Base-by-base conservation (phyloP, 1,140 invertebrate genomes). In the Macrotrachela quadricornifera region DNA sequence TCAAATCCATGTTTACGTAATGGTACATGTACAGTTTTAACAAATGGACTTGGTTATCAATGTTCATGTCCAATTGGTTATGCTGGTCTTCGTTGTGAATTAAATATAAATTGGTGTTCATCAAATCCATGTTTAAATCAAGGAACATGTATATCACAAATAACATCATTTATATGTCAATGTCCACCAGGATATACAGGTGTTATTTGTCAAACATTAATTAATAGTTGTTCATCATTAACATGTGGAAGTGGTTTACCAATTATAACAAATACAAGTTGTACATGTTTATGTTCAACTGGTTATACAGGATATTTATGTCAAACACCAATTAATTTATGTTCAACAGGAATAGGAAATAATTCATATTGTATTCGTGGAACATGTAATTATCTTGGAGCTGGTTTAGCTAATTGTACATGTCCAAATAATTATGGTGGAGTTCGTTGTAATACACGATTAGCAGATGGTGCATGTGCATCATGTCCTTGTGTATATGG, bases 291-390 rank as follows among this genome's bases (percentile, higher is more conserved):
- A 14, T 58, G 57, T 50, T 21, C 50, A 13, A 10, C 40, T 15
- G 57, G 57, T 16, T 58, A 58, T 44, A 56, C 50, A n/a, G 57
- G 55, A 12, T 51, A 46, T n/a, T 43, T 56, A 14, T 58, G 57
- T 38, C 50, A 52, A 42, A 50, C 38, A n/a, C 12, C 46, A 37
- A 57, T 57, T 4, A 50, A 95, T 64, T 87, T 94, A 61, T 96
- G 91, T 66, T 14, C 15, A 38, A 30, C 21, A 30, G 8, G 21
- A 4, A 30, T 8, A 30, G 21, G 21, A 17, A 49, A 46, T 36
- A 30, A 11, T 36, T 87, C 88, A 21, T 94, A 88, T 64, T 85
- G 82, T 62, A 54, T 49, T 49, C 12, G 40, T 45, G 53, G 53
- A 43, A 49, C 39, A 16, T 54, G 53, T 67, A 30, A 30, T 30